Conservation (phyloP, 2,797 vertebrate species). For the Borostomias antarcticus region DNA sequence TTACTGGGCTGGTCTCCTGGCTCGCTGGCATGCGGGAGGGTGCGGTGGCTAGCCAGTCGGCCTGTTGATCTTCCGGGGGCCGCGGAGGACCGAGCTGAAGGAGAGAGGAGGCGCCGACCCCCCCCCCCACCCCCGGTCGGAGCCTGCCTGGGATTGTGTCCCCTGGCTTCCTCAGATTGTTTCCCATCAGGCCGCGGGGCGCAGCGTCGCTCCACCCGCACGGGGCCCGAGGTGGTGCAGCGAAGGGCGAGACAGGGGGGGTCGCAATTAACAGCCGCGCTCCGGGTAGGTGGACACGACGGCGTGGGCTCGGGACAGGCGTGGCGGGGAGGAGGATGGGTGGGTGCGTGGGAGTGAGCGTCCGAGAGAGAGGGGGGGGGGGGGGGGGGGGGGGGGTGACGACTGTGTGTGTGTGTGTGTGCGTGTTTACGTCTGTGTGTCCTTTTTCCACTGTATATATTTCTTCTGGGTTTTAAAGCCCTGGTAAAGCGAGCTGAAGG, state of each 20-base stretch:
- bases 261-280: slow-evolving; percentile 54
- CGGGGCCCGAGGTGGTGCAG: slow-evolving; percentile 57
- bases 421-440: neutral
- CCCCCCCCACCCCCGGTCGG: slow-evolving; percentile 74
- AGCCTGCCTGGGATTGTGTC: slow-evolving; percentile 79
- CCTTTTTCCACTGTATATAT: neutral
- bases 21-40: slow-evolving; percentile 53
- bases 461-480: slow-evolving; percentile 26
- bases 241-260: slow-evolving; percentile 66
- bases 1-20: slow-evolving; percentile 50
- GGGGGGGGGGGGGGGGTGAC: neutral
- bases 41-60: slow-evolving; percentile 62
- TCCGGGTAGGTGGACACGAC: slow-evolving; percentile 61
- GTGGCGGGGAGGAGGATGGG: slow-evolving; percentile 19
- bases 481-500: slow-evolving; percentile 16
- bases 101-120: slow-evolving; percentile 54
- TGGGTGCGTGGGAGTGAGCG: neutral
- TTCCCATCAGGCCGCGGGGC: slow-evolving; percentile 67
- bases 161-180: slow-evolving; percentile 80
- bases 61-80: slow-evolving; percentile 79
- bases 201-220: slow-evolving; percentile 44
- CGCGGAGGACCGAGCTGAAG: slow-evolving; percentile 62
- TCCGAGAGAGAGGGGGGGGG: slow-evolving; percentile 13
- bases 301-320: slow-evolving; percentile 21
- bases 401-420: neutral